Conservation (phyloP, 2,797 vertebrate species). For the Brotula barbata region DNA sequence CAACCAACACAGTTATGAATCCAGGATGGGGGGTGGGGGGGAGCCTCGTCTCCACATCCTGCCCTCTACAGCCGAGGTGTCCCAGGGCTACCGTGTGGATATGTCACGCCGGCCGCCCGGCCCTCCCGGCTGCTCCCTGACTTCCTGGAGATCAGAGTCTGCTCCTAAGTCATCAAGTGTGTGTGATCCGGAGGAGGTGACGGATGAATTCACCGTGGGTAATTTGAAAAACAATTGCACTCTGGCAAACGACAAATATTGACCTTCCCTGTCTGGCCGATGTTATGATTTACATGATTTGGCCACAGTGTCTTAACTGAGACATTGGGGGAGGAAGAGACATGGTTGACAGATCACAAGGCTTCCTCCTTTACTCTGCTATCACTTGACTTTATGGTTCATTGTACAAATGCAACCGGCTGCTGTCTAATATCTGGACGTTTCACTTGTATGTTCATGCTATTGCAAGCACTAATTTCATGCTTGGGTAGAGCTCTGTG, state of each 20-base stretch:
- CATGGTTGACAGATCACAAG: conserved; percentile 45
- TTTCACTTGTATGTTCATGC: conserved; percentile 32
- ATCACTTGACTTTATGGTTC: conserved; percentile 20
- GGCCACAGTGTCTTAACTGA: not conserved
- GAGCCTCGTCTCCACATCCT: conserved; percentile 25
- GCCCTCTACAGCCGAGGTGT: conserved; percentile 10
- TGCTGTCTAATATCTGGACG: conserved; percentile 49
- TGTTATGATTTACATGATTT: conserved; percentile 54
- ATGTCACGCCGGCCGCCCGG: conserved; percentile 43
- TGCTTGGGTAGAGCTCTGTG: conserved; percentile 29
- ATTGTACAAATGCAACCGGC: conserved; percentile 12
- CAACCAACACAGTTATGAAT: conserved; percentile 51
- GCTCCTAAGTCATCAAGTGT: conserved; percentile 43
- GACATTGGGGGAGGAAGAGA: conserved; percentile 19
- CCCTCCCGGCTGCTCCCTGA: conserved; percentile 9
- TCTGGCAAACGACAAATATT: conserved; percentile 26
- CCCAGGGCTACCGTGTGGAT: conserved; percentile 25
- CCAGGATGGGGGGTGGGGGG: conserved; percentile 34
- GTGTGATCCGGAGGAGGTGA: conserved; percentile 53
- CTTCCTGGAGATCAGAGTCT: conserved; percentile 57
- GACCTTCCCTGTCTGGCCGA: conserved; percentile 23
- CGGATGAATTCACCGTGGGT: conserved; percentile 50
- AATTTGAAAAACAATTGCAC: conserved; percentile 35
- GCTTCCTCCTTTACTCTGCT: conserved; percentile 30
- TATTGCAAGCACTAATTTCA: conserved; percentile 60